Evolutionary conservation across 2,888 invertebrate species (phyloP), one percentile per base, ranked within the genome.

Genomic region (Phlogophora meticulosa): DNA sequence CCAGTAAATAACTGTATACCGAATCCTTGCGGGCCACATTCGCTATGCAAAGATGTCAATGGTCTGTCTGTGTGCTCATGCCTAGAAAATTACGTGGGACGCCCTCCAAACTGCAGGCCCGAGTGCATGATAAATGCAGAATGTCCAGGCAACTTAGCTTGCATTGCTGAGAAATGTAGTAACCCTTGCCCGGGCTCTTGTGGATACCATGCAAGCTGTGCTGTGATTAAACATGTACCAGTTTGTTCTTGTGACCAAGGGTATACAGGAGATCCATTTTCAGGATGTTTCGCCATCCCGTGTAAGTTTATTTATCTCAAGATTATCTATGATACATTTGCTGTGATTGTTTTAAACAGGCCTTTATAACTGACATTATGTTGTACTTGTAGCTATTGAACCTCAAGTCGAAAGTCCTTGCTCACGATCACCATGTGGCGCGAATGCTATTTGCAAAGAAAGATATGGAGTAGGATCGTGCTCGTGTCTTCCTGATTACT

Each of bases 381-480:
- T 73, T 60, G 72, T 76, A 57, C 32, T 93, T 94, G 78, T 94
- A 96, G 96, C 95, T 83, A 95, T 96, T 81, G 96, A 96, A 89
- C 96, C 96, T 72, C 93, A 93, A 86, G 75, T 90, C 22, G 89
- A 82, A 83, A 94, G 90, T 75, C 98, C 98, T 78, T 98, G 98
- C 90, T 96, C 97, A 88, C 97, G 97, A 78, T 97, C 98, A 62
- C 98, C 98, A 48, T 98, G 98, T 91, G 98, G 98, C 67, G 96
- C 97, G 38, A 98, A 98, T 90, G 98, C 98, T 57, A 92, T 98
- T 80, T 98, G 98, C 92, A 97, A 97, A 91, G 98, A 98, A 93
- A 96, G 97, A 85, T 97, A 97, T 86, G 97, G 97, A 81, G 97
- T 97, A 64, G 98, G 98, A 52, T 98, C 98, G 72, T 98, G 98